These are phyloP conservation scores for Lepus americanus DNA, from an alignment of 2,113 vertebrate species.

Conservation along the genomic window DNA sequence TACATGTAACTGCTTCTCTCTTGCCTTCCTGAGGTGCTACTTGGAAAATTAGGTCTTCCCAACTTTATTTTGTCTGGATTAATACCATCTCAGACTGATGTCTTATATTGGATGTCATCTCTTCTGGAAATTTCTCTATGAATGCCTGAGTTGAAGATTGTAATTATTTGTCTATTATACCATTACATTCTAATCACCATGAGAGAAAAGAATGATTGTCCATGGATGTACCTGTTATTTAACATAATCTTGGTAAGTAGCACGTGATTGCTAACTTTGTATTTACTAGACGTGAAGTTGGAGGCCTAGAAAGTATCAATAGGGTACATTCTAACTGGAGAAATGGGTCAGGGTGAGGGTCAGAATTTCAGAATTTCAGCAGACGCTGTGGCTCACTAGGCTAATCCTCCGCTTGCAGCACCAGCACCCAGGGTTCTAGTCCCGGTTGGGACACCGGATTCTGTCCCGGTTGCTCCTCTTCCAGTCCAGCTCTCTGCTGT, in stretches of 20 bases:
- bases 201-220: neutral
- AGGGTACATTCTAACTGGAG: neutral
- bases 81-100: neutral
- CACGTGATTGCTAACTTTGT: neutral
- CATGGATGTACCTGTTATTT: neutral
- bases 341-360: neutral
- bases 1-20: neutral
- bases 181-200: neutral
- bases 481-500: too few relatives aligned
- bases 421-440: too few relatives aligned
- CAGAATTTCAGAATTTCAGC: neutral
- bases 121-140: neutral
- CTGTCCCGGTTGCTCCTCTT: too few relatives aligned
- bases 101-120: neutral
- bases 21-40: neutral
- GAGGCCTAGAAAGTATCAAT: neutral
- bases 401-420: too few relatives aligned
- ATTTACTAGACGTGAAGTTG: neutral
- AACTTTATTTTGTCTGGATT: neutral
- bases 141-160: neutral
- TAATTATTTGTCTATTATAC: neutral
- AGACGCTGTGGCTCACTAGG: too few relatives aligned
- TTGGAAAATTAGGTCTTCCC: neutral
- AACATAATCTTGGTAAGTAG: neutral
- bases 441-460: too few relatives aligned